A percentile compares a stretch with the other conserved stretches of the same genome.
Evolutionary conservation across 1,140 invertebrate species (phyloP).

Genomic region (Coelopa frigida): DNA sequence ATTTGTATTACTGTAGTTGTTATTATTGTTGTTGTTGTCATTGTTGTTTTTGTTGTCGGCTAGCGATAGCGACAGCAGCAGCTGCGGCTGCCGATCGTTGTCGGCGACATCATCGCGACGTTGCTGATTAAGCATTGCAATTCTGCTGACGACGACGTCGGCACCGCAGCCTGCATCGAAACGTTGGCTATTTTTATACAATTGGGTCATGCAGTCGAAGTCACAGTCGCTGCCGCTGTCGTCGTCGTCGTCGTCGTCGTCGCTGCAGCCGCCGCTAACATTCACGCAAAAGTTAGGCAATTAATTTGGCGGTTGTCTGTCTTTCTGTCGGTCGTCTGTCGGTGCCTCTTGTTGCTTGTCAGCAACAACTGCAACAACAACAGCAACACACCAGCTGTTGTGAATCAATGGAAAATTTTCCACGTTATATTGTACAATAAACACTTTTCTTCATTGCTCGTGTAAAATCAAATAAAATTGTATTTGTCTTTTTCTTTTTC

Average conservation of each 20-base stretch:
- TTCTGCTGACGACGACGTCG: no score
- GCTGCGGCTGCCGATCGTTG: no score
- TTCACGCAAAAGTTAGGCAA: background rate
- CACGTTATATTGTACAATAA: background rate
- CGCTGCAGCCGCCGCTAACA: background rate
- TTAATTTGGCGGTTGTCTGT: background rate
- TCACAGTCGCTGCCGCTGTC: background rate
- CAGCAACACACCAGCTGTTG: background rate
- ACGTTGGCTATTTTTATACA: constrained; percentile 11
- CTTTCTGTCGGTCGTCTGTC: background rate
- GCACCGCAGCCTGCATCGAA: no score
- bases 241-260: background rate
- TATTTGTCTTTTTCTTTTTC: constrained; percentile 35
- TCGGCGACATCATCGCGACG: no score
- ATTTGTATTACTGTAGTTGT: no score
- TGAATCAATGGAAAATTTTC: background rate
- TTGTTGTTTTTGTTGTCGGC: no score
- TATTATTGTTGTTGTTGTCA: no score
- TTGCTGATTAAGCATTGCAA: no score
- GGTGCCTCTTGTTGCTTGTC: constrained; percentile 1
- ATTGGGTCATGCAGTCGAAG: constrained; percentile 6
- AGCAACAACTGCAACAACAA: background rate
- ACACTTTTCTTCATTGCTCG: background rate
- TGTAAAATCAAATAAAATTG: constrained; percentile 1
- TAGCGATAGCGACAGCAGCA: no score